Base-by-base conservation (phyloP, 2,797 vertebrate genomes). In the Hypotaenidia philippensis region DNA sequence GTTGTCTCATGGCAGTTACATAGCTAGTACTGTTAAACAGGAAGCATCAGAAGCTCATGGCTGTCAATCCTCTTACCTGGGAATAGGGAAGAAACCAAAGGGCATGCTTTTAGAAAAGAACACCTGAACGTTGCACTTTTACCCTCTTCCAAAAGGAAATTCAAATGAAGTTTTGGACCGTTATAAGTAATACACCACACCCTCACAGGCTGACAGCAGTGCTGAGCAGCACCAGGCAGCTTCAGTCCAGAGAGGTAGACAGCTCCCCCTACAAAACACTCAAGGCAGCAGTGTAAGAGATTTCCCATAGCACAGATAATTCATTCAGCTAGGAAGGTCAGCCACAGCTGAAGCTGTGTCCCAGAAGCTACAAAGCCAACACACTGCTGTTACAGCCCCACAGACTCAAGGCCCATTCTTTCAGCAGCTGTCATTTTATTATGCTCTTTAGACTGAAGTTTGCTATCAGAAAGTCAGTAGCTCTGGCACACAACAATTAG, bases 361-460 rank as follows among this genome's bases (percentile, higher is more conserved):
- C 36, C 45, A 64, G 40, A 34, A 44, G 45, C 21, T 22, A 21
- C 40, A 83, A 23, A 75, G 21, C 34, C 15, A 55, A 6, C 5
- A 23, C 6, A 10, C 12, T 32, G 1, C 36, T 69, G 27, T 49
- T 52, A 10, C 23, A 87, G 34, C 56, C 79, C 27, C 6, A 56
- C 91, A 56, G 31, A 83, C 40, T 23, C 44, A 44, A 66, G 31
- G 31, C 50, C 74, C 18, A 3, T 25, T 59, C 20, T 19, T 86
- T 78, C 74, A 78, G 32, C 65, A 90, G 32, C 57, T 78, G 6
- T n/a, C 32, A 76, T 23, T 93, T 93, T 85, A 92, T 74, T 92
- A 21, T 3, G 6, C 9, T 56, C 25, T 75, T 70, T 59, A 32
- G 11, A 40, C 12, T 29, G 16, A 71, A 87, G 32, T 21, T 69